phyloP scores from a whole-genome alignment of 2,113 vertebrate genomes.

The Marmota flaviventris region DNA sequence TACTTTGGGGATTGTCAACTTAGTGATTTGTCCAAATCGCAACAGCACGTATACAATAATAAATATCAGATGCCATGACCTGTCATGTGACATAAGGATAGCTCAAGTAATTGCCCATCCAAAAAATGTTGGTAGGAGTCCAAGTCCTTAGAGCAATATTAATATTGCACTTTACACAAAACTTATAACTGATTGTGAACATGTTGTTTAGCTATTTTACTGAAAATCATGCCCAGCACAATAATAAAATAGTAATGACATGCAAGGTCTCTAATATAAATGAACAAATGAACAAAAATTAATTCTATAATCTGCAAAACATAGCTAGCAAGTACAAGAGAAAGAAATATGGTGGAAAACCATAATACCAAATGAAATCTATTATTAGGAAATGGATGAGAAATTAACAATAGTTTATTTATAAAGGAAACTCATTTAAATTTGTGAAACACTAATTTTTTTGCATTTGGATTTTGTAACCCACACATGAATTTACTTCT shows the following conservation, averaged over 20 bases:
- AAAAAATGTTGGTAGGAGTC: not conserved
- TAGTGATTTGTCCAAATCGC: not conserved
- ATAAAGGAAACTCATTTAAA: not conserved
- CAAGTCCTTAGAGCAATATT: not conserved
- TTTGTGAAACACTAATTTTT: not conserved
- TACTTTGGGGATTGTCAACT: not conserved
- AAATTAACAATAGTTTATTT: not conserved
- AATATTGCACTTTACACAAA: not conserved
- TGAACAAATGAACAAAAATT: not conserved
- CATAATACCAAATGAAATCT: not conserved
- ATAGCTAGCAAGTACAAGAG: not conserved
- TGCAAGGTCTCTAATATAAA: not conserved
- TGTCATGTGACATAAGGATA: not conserved
- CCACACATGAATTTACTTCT: not conserved
- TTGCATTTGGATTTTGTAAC: not conserved
- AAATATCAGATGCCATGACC: not conserved
- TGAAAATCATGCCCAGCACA: not conserved
- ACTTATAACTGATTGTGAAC: not conserved
- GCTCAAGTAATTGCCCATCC: not conserved
- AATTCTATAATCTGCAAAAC: slow-evolving; percentile 6
- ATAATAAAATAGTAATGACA: not conserved
- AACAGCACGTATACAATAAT: not conserved
- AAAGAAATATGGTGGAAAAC: not conserved
- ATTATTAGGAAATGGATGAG: not conserved
- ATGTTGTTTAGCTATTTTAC: not conserved